phyloP scores from a whole-genome alignment of 1,140 invertebrate species.

The Aphelenchoides fujianensis region DNA sequence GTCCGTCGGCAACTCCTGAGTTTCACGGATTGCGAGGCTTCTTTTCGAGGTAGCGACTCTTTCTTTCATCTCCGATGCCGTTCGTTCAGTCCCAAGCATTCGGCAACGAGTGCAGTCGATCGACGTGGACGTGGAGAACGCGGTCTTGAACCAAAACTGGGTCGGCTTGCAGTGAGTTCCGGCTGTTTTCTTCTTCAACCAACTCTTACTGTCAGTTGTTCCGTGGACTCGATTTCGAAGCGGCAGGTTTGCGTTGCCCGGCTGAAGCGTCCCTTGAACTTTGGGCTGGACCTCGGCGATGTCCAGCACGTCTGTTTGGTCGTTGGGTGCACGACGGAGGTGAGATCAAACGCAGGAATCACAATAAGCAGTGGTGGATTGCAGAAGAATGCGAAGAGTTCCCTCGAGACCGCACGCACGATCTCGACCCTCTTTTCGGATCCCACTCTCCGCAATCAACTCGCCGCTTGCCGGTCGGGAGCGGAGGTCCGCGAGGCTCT shows the following conservation, averaged over 20 bases:
- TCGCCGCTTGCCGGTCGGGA: slow-evolving; percentile 59
- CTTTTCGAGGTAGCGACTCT: background rate
- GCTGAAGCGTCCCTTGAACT: slow-evolving; percentile 68
- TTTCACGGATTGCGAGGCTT: background rate
- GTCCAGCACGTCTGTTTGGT: slow-evolving; percentile 69
- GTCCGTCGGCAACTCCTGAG: background rate
- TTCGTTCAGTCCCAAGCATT: slow-evolving; percentile 2
- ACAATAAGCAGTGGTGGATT: slow-evolving; percentile 22
- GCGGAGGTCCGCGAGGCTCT: slow-evolving; percentile 65
- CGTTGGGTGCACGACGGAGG: slow-evolving; percentile 69
- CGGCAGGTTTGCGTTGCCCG: slow-evolving; percentile 68
- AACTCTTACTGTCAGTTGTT: slow-evolving; percentile 21
- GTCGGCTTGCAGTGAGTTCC: slow-evolving; percentile 37
- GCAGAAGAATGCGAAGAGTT: slow-evolving; percentile 55
- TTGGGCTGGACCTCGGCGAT: slow-evolving; percentile 68
- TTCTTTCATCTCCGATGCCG: background rate
- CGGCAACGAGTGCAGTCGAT: background rate
- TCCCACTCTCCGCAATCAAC: slow-evolving; percentile 27
- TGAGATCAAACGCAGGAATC: slow-evolving; percentile 54
- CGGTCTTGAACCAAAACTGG: slow-evolving; percentile 40
- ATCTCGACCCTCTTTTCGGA: slow-evolving; percentile 54
- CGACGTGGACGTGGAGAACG: background rate
- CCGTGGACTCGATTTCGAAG: slow-evolving; percentile 1
- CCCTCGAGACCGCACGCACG: slow-evolving; percentile 55
- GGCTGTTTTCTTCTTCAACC: too few species aligned